Base-by-base conservation (phyloP, 1,140 invertebrate genomes). In the Saxidomus purpurata region DNA sequence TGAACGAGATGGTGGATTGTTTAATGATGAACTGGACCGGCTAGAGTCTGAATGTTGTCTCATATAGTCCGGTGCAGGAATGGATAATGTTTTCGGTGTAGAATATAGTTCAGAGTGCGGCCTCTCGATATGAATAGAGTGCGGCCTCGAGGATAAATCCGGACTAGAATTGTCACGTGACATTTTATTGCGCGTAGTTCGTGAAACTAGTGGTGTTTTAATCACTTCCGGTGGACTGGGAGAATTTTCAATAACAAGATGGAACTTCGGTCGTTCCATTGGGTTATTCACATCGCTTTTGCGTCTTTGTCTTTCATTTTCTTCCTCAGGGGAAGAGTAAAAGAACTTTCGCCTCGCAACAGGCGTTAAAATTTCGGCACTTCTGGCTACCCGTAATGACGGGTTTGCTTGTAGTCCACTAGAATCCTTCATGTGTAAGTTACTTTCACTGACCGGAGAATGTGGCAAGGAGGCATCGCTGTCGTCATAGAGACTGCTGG, bases 291-390 rank as follows among this genome's bases (percentile, higher is more conserved):
- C 52, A 38, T 88, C 86, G 63, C 76, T 81, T 88, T 80, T 88
- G 43, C 86, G 76, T 81, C 74, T 80, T 19, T 40, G 31, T 8
- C 19, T 25, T n/a, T 43, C 80, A 49, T 36, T 76, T 4, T 84
- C 71, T 13, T 59, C 34, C 47, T 77, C 47, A 4, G 40, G 61
- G 31, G 52, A 11, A 25, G 79, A 71, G 36, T 69, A 89, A 52
- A 89, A 82, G 40, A 83, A 83, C 40, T 76, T 83, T 17, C 87
- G 67, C 49, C 69, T 89, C 9, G 80, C 81, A 49, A 61, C 55
- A 19, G 87, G 87, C 25, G 87, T 89, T 25, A 89, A 36, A 59
- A 89, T 61, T 43, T 89, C 87, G 67, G 87, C 87, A 74, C 87
- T 89, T 83, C 55, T 82, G 1, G 87, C 87, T 4, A 77, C 52